A percentile compares a stretch with the other conserved stretches of the same genome.
Conservation (phyloP, 1,140 invertebrate genomes). For the Drosophila nannoptera region DNA sequence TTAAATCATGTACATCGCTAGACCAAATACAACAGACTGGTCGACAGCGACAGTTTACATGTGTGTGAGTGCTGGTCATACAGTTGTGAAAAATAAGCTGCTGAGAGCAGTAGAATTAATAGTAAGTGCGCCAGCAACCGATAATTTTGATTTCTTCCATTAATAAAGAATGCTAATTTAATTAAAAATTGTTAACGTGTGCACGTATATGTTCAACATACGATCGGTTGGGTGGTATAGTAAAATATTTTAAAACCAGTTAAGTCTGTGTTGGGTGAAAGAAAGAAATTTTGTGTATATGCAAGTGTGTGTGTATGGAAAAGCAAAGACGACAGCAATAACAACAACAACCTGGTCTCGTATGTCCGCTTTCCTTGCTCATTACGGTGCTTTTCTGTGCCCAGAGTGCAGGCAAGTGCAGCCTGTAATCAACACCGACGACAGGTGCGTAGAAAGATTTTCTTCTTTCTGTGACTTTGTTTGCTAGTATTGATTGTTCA, state of each 20-base stretch:
- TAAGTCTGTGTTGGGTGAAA: slow-evolving; percentile 51
- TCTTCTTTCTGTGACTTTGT: slow-evolving; percentile 40
- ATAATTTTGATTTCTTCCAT: slow-evolving; percentile 21
- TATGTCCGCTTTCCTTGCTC: slow-evolving; percentile 74
- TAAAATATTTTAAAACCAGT: slow-evolving; percentile 57
- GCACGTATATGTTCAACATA: slow-evolving; percentile 31
- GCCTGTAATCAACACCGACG: slow-evolving; percentile 48
- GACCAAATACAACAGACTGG: slow-evolving; percentile 30
- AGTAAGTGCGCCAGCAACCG: slow-evolving; percentile 28
- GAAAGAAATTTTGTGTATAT: slow-evolving; percentile 43
- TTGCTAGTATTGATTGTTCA: slow-evolving; percentile 41
- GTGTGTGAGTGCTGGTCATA: slow-evolving; percentile 34
- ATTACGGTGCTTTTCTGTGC: slow-evolving; percentile 68
- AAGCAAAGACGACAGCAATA: slow-evolving; percentile 40
- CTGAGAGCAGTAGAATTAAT: slow-evolving; percentile 39
- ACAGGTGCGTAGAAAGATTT: slow-evolving; percentile 46
- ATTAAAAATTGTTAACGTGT: slow-evolving; percentile 41
- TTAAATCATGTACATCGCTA: slow-evolving; percentile 30
- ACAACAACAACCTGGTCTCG: slow-evolving; percentile 60
- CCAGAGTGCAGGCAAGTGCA: slow-evolving; percentile 50
- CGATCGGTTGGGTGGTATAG: slow-evolving; percentile 30
- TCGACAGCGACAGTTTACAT: slow-evolving; percentile 34
- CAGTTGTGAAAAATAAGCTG: slow-evolving; percentile 45
- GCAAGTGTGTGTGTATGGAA: slow-evolving; percentile 29
- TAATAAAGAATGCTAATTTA: slow-evolving; percentile 41